Evolutionary conservation across 2,888 invertebrate genomes (phyloP), one percentile per base, ranked within the genome.

Genomic region (Serripes groenlandicus): DNA sequence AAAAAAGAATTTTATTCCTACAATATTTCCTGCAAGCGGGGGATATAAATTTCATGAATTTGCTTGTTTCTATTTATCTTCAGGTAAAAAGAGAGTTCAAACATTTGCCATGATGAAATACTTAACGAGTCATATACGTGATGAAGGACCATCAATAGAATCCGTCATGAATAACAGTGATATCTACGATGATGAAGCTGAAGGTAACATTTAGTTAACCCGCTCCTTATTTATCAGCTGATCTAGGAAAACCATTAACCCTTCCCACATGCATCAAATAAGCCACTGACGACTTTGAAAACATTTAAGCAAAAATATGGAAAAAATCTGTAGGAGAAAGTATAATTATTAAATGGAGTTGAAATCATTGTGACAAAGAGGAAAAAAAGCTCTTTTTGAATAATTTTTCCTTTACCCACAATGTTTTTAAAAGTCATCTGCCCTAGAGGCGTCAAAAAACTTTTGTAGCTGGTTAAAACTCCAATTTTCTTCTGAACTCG

Each of bases 31-130:
- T n/a, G n/a, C n/a, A n/a, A n/a, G n/a, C n/a, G n/a, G n/a, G n/a
- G n/a, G n/a, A n/a, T n/a, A n/a, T n/a, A n/a, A n/a, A n/a, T n/a
- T n/a, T n/a, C n/a, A n/a, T n/a, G n/a, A n/a, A n/a, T n/a, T n/a
- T n/a, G n/a, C n/a, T n/a, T n/a, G n/a, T 34, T 42, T 30, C 23
- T 74, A 37, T 56, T 9, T 49, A 35, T 52, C 26, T 92, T 1
- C 91, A 96, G 96, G 96, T 54, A 97, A 97, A 1, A 98, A 98
- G 94, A 96, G 98, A 92, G 98, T 99, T 96, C 97, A 97, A 91
- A 98, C 98, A 75, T 99, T 99, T 92, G 98, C 98, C 86, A 99
- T 99, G 99, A 97, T 99, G 97, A 99, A 99, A 95, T 97, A 98
- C 95, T 96, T 99, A 91, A 95, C 96, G 97, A 86, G 99, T 98